Conservation (phyloP, 1,140 invertebrate species). For the Formica selysi region DNA sequence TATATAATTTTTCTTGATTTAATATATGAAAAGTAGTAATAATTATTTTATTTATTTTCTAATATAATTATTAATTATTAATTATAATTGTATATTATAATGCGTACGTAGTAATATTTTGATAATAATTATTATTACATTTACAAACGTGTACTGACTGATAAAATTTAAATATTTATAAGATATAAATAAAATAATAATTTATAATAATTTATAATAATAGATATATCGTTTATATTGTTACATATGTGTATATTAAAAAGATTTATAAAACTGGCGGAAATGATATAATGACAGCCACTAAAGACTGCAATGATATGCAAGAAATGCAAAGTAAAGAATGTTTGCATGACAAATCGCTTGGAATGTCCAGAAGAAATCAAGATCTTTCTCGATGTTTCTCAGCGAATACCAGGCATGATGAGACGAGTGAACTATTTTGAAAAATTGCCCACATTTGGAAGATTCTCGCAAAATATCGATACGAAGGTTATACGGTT, state of each 20-base stretch:
- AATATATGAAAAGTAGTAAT: neutral
- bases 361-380: constrained; percentile 13
- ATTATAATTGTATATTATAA: no score
- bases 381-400: constrained; percentile 30
- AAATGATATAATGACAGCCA: neutral
- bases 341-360: constrained; percentile 1
- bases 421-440: neutral
- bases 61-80: no score
- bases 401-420: neutral
- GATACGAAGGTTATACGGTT: neutral
- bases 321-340: neutral
- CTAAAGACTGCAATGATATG: neutral
- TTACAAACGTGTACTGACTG: neutral
- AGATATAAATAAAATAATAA: neutral
- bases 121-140: no score
- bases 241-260: neutral
- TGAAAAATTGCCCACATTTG: neutral
- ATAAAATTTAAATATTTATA: neutral
- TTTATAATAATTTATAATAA: neutral
- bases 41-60: neutral
- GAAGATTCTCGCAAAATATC: neutral
- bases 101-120: no score
- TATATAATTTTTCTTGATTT: neutral
- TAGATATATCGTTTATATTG: neutral
- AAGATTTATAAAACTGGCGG: neutral